Conservation (phyloP, 2,113 vertebrate species). For the Peromyscus leucopus region DNA sequence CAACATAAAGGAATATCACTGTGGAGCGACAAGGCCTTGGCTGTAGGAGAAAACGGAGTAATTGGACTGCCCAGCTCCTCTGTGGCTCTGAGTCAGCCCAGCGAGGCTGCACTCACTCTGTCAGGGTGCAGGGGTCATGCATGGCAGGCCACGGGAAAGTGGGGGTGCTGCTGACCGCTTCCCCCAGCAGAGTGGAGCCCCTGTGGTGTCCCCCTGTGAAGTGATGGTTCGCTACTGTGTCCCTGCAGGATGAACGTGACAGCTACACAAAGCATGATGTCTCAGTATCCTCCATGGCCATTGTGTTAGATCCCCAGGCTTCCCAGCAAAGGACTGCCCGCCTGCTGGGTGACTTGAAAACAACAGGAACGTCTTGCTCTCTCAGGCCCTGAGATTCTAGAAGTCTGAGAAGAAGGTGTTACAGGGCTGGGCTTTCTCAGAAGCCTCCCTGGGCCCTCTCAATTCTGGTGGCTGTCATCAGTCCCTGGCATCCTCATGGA, state of each 20-base stretch:
- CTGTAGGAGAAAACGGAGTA: rapidly evolving
- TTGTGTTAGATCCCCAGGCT: not conserved
- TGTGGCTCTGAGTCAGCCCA: not conserved
- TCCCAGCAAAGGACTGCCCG: rapidly evolving
- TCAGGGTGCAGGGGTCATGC: rapidly evolving
- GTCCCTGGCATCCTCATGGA: not conserved
- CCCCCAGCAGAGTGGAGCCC: not conserved
- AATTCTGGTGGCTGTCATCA: too few species aligned
- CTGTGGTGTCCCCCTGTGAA: not conserved
- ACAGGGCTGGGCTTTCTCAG: not conserved
- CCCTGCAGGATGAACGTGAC: not conserved
- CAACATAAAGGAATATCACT: not conserved
- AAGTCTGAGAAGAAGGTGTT: not conserved
- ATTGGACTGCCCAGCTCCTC: not conserved
- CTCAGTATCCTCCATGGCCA: not conserved
- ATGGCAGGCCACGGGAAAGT: rapidly evolving
- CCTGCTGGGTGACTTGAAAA: not conserved
- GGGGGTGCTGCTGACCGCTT: not conserved
- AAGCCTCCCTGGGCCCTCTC: too few species aligned
- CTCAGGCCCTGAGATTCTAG: not conserved
- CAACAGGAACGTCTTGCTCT: not conserved
- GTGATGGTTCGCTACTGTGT: rapidly evolving
- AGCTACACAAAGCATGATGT: not conserved
- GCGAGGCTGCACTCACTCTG: rapidly evolving
- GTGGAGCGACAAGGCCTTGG: not conserved